Conservation (phyloP, 64 coral and sea anemone species). For the Trachythela sp. region DNA sequence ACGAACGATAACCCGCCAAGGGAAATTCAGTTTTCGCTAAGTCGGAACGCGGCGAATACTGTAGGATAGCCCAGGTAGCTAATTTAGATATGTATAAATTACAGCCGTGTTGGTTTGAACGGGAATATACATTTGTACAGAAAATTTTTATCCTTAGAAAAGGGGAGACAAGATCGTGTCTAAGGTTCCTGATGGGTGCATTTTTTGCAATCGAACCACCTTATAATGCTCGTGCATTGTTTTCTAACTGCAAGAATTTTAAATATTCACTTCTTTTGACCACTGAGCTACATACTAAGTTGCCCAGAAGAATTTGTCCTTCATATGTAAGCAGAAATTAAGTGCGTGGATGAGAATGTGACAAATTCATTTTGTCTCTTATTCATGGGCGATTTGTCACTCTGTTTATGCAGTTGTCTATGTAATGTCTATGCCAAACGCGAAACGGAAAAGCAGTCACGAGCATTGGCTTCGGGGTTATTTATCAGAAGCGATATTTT, state of each 20-base stretch:
- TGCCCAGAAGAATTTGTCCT: no score
- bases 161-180: background rate
- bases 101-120: background rate
- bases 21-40: background rate
- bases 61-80: background rate
- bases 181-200: no score
- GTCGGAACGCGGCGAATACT: background rate
- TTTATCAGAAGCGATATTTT: background rate
- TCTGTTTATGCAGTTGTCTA: no score
- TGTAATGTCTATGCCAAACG: no score
- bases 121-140: background rate
- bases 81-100: background rate
- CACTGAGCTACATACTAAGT: background rate
- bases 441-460: background rate
- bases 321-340: no score
- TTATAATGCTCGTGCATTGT: background rate
- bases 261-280: background rate
- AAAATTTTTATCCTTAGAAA: background rate
- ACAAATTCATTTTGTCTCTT: no score
- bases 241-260: background rate
- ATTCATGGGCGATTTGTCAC: no score
- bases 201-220: background rate
- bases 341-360: no score
- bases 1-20: conserved; percentile 3
- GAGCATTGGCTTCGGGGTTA: background rate